Conservation (phyloP, 2,113 vertebrate species). For the Lates calcarifer region DNA sequence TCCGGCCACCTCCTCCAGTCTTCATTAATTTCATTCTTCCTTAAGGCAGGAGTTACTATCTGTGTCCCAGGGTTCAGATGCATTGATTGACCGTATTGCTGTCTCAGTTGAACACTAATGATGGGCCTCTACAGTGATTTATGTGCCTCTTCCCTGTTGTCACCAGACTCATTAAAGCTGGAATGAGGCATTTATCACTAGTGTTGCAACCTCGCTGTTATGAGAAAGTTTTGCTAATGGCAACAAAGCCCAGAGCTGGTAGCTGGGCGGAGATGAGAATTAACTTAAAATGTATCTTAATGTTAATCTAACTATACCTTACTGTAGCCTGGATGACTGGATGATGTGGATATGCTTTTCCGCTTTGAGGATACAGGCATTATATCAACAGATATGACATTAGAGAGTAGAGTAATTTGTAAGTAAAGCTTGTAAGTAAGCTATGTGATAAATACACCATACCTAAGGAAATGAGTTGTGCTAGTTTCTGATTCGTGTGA, state of each 20-base stretch:
- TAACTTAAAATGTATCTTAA: not conserved
- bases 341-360: not conserved
- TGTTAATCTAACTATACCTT: not conserved
- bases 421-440: not conserved
- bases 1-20: not conserved
- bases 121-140: slow-evolving; percentile 43
- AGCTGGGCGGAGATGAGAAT: not conserved
- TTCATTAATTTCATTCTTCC: slow-evolving; percentile 1
- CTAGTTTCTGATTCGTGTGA: not conserved
- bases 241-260: slow-evolving; percentile 2
- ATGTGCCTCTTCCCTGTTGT: slow-evolving; percentile 34
- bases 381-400: not conserved
- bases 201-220: slow-evolving; percentile 11
- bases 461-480: not conserved
- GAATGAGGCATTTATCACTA: slow-evolving; percentile 51
- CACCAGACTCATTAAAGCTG: slow-evolving; percentile 42
- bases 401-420: not conserved
- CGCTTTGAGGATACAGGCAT: not conserved
- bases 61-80: not conserved
- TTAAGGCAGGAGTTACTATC: slow-evolving; percentile 19
- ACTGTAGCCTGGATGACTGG: not conserved
- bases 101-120: slow-evolving; percentile 37
- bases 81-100: slow-evolving; percentile 31
- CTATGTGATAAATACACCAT: not conserved
- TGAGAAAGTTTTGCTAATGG: slow-evolving; percentile 35